These are phyloP conservation scores for Ptiloglossa arizonensis DNA, from an alignment of 1,140 invertebrate species.

Conservation along the genomic window DNA sequence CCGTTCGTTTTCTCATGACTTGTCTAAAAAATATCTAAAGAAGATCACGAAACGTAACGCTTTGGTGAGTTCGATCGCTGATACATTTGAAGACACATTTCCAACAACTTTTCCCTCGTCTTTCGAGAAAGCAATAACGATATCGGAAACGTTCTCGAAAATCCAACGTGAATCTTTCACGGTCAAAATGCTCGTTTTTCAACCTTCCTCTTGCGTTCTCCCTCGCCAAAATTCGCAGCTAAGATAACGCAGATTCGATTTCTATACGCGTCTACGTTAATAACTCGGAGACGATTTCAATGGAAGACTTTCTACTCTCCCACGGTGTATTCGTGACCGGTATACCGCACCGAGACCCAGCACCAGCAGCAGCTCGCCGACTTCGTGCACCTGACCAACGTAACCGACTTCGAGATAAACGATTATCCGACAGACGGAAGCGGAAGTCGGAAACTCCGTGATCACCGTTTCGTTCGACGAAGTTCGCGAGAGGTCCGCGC, in stretches of 20 bases:
- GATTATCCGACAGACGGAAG: neutral
- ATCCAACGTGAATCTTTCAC: too few relatives aligned
- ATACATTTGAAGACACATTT: too few relatives aligned
- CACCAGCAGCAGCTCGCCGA: neutral
- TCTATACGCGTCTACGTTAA: slow-evolving; percentile 30
- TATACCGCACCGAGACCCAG: neutral
- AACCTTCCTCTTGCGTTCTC: too few relatives aligned
- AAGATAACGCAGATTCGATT: slow-evolving; percentile 45
- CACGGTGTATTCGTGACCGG: slow-evolving; percentile 22
- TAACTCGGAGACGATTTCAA: slow-evolving; percentile 30
- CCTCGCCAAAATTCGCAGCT: too few relatives aligned
- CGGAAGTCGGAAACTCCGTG: neutral
- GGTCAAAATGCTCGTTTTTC: neutral
- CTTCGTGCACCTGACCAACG: slow-evolving; percentile 8
- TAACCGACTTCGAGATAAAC: neutral
- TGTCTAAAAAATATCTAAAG: too few relatives aligned
- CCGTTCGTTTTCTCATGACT: too few relatives aligned
- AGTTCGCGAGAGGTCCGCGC: neutral
- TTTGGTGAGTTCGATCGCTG: too few relatives aligned
- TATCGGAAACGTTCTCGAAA: too few relatives aligned
- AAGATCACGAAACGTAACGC: too few relatives aligned
- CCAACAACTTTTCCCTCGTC: too few relatives aligned
- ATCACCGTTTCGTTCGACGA: neutral
- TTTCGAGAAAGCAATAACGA: too few relatives aligned
- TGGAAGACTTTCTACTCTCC: slow-evolving; percentile 58